Conservation (phyloP, 92 coral and sea anemone species). For the Blastomussa wellsi region DNA sequence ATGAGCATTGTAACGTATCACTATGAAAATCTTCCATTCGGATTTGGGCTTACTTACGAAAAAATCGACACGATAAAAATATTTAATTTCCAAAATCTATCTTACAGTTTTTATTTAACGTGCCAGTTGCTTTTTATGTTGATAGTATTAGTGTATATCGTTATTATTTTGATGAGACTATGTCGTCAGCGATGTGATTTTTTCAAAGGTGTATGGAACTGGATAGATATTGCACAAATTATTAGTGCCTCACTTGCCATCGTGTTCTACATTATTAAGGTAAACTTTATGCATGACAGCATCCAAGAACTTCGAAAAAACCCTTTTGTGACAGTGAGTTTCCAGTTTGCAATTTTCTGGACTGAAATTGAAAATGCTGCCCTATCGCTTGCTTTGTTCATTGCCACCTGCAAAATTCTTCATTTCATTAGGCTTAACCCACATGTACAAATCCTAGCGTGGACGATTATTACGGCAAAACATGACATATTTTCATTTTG, state of each 20-base stretch:
- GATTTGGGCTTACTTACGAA: conserved; percentile 37
- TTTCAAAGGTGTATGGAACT: conserved; percentile 34
- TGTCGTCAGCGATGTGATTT: conserved; percentile 29
- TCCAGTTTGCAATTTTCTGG: conserved; percentile 51
- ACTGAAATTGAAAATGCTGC: conserved; percentile 45
- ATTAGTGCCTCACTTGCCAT: conserved; percentile 34
- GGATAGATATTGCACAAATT: conserved; percentile 47
- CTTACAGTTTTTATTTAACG: conserved; percentile 43
- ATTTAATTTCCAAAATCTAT: conserved; percentile 23
- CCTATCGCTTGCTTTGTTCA: conserved; percentile 42
- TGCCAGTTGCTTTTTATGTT: conserved; percentile 46
- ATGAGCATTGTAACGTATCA: conserved; percentile 35
- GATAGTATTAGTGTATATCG: conserved; percentile 31
- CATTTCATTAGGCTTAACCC: conserved; percentile 50
- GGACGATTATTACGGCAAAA: conserved; percentile 41
- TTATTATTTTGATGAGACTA: conserved; percentile 28
- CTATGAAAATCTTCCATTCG: conserved; percentile 32
- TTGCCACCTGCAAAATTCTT: conserved; percentile 48
- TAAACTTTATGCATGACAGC: conserved; percentile 39
- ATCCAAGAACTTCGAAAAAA: conserved; percentile 28
- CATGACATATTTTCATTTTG: conserved; percentile 33
- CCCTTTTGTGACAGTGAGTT: conserved; percentile 53
- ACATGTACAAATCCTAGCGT: conserved; percentile 40
- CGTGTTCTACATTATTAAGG: conserved; percentile 44
- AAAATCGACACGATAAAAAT: conserved; percentile 33